These are phyloP conservation scores for Theristicus caerulescens DNA, from an alignment of 2,113 vertebrate species.

Conservation along the genomic window DNA sequence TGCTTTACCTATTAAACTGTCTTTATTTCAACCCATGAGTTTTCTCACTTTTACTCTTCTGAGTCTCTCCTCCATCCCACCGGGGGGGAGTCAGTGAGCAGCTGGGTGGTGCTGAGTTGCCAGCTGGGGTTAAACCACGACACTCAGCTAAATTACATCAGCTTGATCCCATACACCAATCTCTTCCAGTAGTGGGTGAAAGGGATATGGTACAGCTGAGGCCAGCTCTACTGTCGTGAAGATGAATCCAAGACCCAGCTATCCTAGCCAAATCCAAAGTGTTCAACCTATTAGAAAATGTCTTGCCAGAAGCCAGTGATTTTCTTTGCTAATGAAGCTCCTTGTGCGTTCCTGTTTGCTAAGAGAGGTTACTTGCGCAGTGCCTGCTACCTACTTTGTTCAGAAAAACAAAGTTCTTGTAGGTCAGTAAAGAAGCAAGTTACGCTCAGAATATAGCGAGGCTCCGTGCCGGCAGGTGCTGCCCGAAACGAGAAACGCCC, in stretches of 20 bases:
- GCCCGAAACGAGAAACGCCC: neutral
- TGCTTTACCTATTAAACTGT: too few species aligned
- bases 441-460: neutral
- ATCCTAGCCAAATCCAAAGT: neutral
- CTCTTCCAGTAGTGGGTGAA: neutral
- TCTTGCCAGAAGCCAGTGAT: neutral
- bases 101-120: too few species aligned
- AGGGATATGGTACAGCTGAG: neutral
- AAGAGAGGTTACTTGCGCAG: neutral
- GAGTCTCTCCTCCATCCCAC: too few species aligned
- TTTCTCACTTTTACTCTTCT: too few species aligned
- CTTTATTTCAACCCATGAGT: too few species aligned
- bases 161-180: neutral
- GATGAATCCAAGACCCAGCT: neutral
- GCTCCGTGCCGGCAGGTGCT: neutral
- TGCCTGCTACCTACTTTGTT: neutral
- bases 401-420: neutral
- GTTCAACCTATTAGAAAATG: neutral
- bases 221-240: neutral
- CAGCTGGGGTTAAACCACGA: too few species aligned
- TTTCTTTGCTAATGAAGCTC: neutral
- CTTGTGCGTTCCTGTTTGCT: neutral
- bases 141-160: neutral
- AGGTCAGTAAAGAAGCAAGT: neutral
- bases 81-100: too few species aligned